Evolutionary conservation across 2,797 vertebrate species (phyloP).

Genomic region (Acanthurus leucopareius): DNA sequence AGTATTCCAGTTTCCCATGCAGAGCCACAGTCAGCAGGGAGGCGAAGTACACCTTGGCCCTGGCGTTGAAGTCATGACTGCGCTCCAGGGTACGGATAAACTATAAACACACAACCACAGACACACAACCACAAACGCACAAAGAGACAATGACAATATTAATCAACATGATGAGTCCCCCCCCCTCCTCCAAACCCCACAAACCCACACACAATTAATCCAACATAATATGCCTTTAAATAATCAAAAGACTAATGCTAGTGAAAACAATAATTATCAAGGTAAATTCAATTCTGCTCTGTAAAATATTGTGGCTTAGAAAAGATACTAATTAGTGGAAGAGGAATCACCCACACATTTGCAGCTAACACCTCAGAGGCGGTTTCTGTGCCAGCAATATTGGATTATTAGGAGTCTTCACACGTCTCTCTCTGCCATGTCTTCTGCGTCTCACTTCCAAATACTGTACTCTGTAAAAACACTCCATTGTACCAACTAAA

Average conservation of each 20-base stretch:
- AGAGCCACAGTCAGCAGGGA: conserved; percentile 96
- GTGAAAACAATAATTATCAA: conserved; percentile 63
- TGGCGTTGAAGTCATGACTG: conserved; percentile 95
- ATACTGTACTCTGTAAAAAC: conserved; percentile 11
- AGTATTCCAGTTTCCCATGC: conserved; percentile 98
- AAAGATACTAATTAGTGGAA: conserved; percentile 66
- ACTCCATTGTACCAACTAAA: conserved; percentile 10
- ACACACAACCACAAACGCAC: conserved; percentile 12
- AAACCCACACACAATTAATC: conserved; percentile 25
- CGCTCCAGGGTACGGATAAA: conserved; percentile 96
- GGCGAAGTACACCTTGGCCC: conserved; percentile 96
- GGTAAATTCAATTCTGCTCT: conserved; percentile 63
- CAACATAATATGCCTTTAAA: conserved; percentile 49
- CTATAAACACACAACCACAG: conserved; percentile 73
- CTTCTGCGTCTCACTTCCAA: conserved; percentile 46
- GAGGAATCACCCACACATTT: conserved; percentile 62
- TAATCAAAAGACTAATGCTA: conserved; percentile 52
- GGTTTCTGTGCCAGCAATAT: conserved; percentile 59
- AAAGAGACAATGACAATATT: conserved; percentile 45
- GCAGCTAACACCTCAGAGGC: conserved; percentile 68
- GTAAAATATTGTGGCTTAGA: conserved; percentile 49
- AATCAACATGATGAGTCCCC: conserved; percentile 32
- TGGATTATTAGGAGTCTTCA: conserved; percentile 71
- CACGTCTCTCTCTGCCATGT: conserved; percentile 48
- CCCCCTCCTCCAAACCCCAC: too few relatives aligned